phyloP scores from a whole-genome alignment of 1,140 invertebrate species.

The Drosophila fuyamai region DNA sequence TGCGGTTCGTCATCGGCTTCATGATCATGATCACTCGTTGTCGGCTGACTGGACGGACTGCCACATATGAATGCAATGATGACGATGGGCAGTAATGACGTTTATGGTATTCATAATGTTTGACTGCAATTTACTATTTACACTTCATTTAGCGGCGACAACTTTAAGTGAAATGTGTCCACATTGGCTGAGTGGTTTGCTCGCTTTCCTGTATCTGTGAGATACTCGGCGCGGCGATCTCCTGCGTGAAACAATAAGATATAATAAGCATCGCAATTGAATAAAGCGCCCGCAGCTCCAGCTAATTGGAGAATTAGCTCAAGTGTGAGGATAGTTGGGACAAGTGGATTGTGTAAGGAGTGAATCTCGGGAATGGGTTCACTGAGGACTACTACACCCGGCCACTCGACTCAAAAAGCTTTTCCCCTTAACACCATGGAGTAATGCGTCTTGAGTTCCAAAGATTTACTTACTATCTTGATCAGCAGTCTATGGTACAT shows the following conservation, averaged over 20 bases:
- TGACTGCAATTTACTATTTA: conserved; percentile 83
- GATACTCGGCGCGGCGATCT: conserved; percentile 28
- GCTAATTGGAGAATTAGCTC: conserved; percentile 71
- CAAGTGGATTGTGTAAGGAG: conserved; percentile 55
- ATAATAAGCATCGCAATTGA: conserved; percentile 48
- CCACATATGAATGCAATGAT: conserved; percentile 48
- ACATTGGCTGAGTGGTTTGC: conserved; percentile 68
- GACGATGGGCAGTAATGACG: conserved; percentile 29
- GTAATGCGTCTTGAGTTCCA: background rate
- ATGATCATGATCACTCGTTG: conserved; percentile 64
- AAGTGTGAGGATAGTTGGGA: conserved; percentile 38
- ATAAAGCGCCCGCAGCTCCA: conserved; percentile 44
- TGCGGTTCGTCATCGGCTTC: conserved; percentile 71
- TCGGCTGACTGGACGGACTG: conserved; percentile 20
- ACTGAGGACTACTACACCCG: conserved; percentile 19
- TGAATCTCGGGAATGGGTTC: conserved; percentile 32
- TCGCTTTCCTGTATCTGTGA: conserved; percentile 51
- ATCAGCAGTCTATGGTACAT: background rate
- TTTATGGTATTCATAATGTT: conserved; percentile 76
- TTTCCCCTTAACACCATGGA: background rate
- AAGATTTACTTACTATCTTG: background rate
- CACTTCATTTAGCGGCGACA: conserved; percentile 81
- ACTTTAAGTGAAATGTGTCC: conserved; percentile 82
- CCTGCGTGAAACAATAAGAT: conserved; percentile 39
- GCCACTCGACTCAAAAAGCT: conserved; percentile 43